These are phyloP conservation scores for Hydrolagus affinis DNA, from an alignment of 2,113 vertebrate genomes.

Conservation along the genomic window DNA sequence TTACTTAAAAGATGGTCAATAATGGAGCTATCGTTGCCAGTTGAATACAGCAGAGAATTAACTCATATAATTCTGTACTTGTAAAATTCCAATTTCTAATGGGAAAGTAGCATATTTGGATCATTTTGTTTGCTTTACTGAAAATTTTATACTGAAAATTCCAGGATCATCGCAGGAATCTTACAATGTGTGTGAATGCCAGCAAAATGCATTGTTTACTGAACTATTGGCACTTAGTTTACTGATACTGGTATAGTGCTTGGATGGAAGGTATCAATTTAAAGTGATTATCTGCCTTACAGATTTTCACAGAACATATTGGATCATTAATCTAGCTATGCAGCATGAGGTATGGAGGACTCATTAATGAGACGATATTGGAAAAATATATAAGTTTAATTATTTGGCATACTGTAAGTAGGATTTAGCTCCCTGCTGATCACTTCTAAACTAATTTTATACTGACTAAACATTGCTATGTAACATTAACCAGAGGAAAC, in stretches of 20 bases:
- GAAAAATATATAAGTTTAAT: not conserved
- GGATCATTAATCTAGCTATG: not conserved
- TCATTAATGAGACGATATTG: not conserved
- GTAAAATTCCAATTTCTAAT: not conserved
- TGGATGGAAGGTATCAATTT: not conserved
- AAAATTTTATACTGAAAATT: not conserved
- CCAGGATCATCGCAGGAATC: not conserved
- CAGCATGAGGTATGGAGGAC: not conserved
- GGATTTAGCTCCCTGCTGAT: not conserved
- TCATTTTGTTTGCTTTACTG: too few species aligned
- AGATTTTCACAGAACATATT: not conserved
- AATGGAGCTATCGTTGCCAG: conserved; percentile 4
- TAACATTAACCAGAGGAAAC: not conserved
- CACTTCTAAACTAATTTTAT: not conserved
- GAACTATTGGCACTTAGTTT: not conserved
- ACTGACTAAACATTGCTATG: not conserved
- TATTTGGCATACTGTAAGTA: not conserved
- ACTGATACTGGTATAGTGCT: not conserved
- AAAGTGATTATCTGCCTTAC: not conserved
- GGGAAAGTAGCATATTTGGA: not conserved
- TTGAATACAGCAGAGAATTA: not conserved
- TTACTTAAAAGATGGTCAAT: not conserved
- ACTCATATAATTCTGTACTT: not conserved
- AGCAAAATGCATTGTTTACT: not conserved
- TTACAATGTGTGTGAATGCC: not conserved